Evolutionary conservation across 1,140 invertebrate genomes (phyloP).

Genomic region (Gyrodactylus salaris): DNA sequence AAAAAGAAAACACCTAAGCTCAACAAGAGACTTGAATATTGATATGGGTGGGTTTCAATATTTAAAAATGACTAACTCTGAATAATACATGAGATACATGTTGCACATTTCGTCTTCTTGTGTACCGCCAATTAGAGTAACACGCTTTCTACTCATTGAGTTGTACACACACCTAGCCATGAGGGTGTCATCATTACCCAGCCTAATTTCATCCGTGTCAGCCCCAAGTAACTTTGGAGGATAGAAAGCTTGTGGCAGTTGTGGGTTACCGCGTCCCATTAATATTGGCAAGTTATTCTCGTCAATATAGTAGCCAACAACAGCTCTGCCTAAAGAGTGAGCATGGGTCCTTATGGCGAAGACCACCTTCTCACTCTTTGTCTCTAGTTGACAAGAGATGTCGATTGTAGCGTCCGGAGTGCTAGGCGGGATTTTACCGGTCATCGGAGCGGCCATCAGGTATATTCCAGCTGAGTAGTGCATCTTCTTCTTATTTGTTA

Average conservation of each 20-base stretch:
- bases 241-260: constrained; percentile 76
- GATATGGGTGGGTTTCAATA: too few species aligned
- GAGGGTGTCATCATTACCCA: constrained; percentile 35
- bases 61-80: not conserved
- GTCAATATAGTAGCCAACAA: constrained; percentile 37
- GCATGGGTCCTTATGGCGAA: constrained; percentile 80
- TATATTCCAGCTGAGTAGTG: not conserved
- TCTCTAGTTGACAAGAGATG: constrained; percentile 24
- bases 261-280: constrained; percentile 56
- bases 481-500: not conserved
- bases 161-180: constrained; percentile 33
- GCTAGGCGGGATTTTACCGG: not conserved
- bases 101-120: constrained; percentile 95
- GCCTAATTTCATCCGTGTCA: constrained; percentile 20
- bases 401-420: not conserved
- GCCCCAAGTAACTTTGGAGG: constrained; percentile 26
- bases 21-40: too few species aligned
- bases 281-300: constrained; percentile 18
- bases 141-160: constrained; percentile 19
- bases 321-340: constrained; percentile 47
- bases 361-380: constrained; percentile 50
- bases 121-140: constrained; percentile 44
- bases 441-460: not conserved
- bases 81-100: constrained; percentile 90
- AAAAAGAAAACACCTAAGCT: too few species aligned